phyloP scores from a whole-genome alignment of 2,888 invertebrate genomes.

The Tipula helvola region DNA sequence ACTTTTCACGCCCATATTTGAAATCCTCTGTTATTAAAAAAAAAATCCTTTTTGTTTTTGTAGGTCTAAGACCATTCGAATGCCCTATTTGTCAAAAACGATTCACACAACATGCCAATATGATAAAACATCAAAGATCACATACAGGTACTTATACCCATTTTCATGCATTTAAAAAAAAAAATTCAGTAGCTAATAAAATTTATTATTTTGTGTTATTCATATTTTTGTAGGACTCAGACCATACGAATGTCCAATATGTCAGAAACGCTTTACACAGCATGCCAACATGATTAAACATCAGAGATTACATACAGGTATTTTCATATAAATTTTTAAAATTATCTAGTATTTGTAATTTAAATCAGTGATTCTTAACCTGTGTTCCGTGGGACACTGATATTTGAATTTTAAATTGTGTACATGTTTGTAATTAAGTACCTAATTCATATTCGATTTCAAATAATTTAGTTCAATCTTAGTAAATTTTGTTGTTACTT shows the following conservation, averaged over 20 bases:
- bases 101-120: conserved; percentile 16
- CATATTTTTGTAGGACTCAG: conserved; percentile 13
- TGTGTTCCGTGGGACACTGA: not conserved
- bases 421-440: too few relatives aligned
- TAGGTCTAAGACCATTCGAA: conserved; percentile 16
- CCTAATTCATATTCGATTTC: too few relatives aligned
- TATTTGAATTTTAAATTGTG: not conserved
- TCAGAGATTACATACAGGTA: conserved; percentile 16
- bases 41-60: not conserved
- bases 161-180: not conserved
- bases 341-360: not conserved
- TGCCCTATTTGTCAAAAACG: conserved; percentile 15
- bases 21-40: not conserved
- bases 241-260: conserved; percentile 16
- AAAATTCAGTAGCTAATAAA: not conserved
- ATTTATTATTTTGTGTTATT: not conserved
- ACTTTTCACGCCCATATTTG: not conserved
- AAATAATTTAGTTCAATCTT: not conserved
- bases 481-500: too few relatives aligned
- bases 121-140: conserved; percentile 17
- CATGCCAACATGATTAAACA: conserved; percentile 16
- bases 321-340: not conserved
- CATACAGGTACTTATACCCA: conserved; percentile 12
- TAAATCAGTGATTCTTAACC: not conserved
- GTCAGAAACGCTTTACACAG: conserved; percentile 16